Percentiles rank a stretch among this genome's conserved stretches.
phyloP scores from a whole-genome alignment of 2,113 vertebrate genomes.

The Osmerus eperlanus region DNA sequence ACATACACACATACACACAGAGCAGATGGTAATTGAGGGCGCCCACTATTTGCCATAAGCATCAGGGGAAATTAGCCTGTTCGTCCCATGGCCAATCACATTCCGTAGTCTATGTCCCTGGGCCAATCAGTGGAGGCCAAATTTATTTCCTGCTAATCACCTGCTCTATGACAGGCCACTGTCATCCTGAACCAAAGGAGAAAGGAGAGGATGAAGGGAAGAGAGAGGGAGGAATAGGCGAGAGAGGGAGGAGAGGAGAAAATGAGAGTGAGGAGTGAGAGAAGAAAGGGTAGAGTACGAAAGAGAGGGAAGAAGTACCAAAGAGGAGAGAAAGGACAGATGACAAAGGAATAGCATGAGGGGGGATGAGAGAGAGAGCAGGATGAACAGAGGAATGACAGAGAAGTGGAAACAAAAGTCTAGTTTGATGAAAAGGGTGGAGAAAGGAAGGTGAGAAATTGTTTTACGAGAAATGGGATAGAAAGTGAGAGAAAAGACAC shows the following conservation, averaged over 20 bases:
- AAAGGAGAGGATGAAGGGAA: constrained; percentile 2
- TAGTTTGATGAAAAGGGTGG: not conserved
- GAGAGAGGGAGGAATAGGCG: not conserved
- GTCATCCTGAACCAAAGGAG: constrained; percentile 27
- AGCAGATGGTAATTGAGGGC: constrained; percentile 78
- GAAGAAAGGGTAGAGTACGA: not conserved
- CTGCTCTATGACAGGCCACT: constrained; percentile 59
- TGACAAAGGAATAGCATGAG: not conserved
- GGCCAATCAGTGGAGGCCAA: constrained; percentile 77
- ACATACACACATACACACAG: not conserved
- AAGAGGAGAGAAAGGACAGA: not conserved
- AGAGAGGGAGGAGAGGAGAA: not conserved
- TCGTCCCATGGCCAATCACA: constrained; percentile 70
- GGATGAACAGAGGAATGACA: not conserved
- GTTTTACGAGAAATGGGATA: not conserved
- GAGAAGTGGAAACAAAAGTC: not conserved
- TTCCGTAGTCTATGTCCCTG: constrained; percentile 65
- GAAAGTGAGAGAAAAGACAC: not conserved
- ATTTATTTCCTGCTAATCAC: constrained; percentile 77
- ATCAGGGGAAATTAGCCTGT: constrained; percentile 76
- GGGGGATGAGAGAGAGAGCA: not conserved
- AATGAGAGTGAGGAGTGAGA: not conserved
- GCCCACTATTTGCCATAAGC: constrained; percentile 71
- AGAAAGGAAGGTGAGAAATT: not conserved
- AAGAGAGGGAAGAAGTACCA: not conserved